Evolutionary conservation across 2,113 vertebrate species (phyloP).

Genomic region (Numida meleagris): DNA sequence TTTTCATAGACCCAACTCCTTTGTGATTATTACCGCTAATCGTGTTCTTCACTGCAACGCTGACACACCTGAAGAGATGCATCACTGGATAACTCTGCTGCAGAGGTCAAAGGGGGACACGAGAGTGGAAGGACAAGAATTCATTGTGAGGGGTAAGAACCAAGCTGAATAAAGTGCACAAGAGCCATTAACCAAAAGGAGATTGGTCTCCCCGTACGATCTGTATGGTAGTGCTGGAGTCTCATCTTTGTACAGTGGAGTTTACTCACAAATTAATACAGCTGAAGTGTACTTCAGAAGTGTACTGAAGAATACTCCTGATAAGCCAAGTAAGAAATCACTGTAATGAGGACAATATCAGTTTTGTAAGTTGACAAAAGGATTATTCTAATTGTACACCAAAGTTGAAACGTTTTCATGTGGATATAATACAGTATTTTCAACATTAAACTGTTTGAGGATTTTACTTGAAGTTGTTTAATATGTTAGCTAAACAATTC

Average conservation of each 20-base stretch:
- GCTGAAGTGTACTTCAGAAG: no score
- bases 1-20: conserved; percentile 88
- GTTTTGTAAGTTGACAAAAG: background rate
- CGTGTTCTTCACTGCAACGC: conserved; percentile 96
- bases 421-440: background rate
- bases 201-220: background rate
- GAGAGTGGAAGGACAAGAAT: conserved; percentile 95
- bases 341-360: background rate
- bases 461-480: background rate
- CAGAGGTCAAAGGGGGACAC: conserved; percentile 96
- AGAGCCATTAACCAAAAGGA: background rate
- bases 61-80: conserved; percentile 97
- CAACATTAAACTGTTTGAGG: background rate
- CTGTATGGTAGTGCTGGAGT: background rate
- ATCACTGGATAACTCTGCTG: conserved; percentile 97
- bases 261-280: background rate
- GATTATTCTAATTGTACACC: background rate
- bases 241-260: background rate
- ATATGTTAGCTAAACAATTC: background rate
- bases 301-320: background rate
- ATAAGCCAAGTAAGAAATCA: background rate
- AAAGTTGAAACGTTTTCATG: background rate
- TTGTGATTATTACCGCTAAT: conserved; percentile 97
- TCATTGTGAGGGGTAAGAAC: conserved; percentile 92
- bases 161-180: background rate